Percentiles rank a stretch among this genome's conserved stretches.
phyloP scores from a whole-genome alignment of 2,113 vertebrate genomes.

The Leptodactylus fuscus region DNA sequence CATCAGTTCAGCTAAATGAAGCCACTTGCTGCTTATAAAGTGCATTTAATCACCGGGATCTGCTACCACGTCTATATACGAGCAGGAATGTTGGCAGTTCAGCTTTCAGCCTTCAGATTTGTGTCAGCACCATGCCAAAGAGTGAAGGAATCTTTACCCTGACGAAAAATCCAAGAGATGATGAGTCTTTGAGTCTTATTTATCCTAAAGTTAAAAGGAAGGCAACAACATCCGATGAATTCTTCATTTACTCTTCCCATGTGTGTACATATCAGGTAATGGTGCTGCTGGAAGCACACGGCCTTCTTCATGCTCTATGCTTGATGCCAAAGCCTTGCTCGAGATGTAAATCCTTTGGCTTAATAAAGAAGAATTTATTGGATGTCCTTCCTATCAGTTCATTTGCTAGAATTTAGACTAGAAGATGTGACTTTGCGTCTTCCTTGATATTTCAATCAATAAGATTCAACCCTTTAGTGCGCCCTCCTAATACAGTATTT shows the following conservation, averaged over 20 bases:
- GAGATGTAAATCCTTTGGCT: neutral
- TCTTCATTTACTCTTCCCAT: neutral
- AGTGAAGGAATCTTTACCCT: neutral
- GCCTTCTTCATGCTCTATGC: neutral
- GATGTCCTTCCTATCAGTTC: neutral
- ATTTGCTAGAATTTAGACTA: neutral
- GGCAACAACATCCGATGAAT: neutral
- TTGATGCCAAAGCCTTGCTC: neutral
- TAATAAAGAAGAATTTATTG: neutral
- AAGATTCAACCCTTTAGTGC: too few species aligned
- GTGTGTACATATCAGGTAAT: neutral
- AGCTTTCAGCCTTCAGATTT: neutral
- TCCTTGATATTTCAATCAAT: neutral
- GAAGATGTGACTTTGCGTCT: too few species aligned
- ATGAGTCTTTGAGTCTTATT: neutral
- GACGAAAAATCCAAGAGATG: neutral
- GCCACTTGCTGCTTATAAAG: slow-evolving; percentile 5
- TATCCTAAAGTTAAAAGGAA: neutral
- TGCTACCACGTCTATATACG: neutral
- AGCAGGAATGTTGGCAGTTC: slow-evolving; percentile 1
- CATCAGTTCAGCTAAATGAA: slow-evolving; percentile 21
- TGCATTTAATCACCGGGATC: neutral
- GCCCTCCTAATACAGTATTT: neutral
- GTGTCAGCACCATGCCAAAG: slow-evolving; percentile 8
- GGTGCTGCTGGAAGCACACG: neutral